Percentiles rank a stretch among this genome's conserved stretches.
Conservation (phyloP, 2,888 invertebrate species). For the Pheosia gnoma region DNA sequence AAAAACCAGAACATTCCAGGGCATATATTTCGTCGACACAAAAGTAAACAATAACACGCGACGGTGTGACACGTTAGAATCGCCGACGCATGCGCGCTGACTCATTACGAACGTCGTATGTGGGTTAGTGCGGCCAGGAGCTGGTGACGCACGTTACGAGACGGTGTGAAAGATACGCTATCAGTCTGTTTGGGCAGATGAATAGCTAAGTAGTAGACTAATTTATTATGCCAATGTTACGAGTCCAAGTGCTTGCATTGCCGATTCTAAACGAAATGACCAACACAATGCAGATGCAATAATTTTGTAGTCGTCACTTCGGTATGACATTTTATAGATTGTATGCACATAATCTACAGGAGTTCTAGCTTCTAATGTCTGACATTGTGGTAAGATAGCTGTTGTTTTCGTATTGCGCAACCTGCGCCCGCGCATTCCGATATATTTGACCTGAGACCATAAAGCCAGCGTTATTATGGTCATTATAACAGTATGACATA, state of each 20-base stretch:
- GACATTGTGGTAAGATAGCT: neutral
- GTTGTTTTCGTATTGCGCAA: slow-evolving; percentile 4
- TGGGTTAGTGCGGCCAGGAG: neutral
- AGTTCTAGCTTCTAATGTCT: no score
- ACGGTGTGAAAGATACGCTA: slow-evolving; percentile 1
- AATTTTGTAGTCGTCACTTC: no score
- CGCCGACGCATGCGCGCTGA: neutral
- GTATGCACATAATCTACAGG: no score
- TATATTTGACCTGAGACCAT: neutral
- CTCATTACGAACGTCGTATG: neutral
- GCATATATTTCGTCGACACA: neutral
- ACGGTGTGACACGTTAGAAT: slow-evolving; percentile 5
- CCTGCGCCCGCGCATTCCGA: slow-evolving; percentile 1
- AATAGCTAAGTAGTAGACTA: neutral
- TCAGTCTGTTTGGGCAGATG: neutral
- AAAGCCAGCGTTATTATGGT: neutral
- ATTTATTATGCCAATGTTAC: no score
- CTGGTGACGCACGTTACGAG: neutral
- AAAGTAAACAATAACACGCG: slow-evolving; percentile 4
- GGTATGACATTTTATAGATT: no score
- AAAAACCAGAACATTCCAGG: no score
- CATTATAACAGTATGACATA: neutral
- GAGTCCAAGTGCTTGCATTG: no score
- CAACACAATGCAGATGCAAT: no score
- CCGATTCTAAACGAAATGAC: no score